These are phyloP conservation scores for Zootoca vivipara DNA, from an alignment of 2,113 vertebrate species.

Conservation along the genomic window DNA sequence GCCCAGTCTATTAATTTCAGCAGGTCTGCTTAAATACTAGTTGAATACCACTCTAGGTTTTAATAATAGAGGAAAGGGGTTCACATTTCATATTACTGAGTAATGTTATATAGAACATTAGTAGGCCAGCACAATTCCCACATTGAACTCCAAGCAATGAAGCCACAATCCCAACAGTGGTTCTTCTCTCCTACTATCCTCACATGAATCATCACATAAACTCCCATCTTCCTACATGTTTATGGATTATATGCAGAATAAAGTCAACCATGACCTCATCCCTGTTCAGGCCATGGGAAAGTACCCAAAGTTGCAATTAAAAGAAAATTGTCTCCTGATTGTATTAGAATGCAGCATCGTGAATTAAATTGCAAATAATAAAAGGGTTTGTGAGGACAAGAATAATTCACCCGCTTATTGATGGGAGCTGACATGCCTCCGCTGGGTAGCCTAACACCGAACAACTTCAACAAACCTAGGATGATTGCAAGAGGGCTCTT, in stretches of 20 bases:
- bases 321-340: constrained; percentile 20
- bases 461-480: constrained; percentile 12
- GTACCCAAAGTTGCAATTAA: not conserved
- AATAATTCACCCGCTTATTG: constrained; percentile 28
- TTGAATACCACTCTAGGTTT: too few species aligned
- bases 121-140: not conserved
- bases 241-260: constrained; percentile 2
- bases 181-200: not conserved
- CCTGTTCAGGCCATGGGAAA: not conserved
- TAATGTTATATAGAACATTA: not conserved
- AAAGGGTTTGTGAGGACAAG: constrained; percentile 1
- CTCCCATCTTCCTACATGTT: not conserved
- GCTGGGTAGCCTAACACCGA: not conserved
- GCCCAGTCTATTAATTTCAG: too few species aligned
- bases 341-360: constrained; percentile 12
- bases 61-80: not conserved
- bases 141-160: not conserved
- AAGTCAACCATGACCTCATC: not conserved
- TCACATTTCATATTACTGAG: not conserved
- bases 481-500: constrained; percentile 16
- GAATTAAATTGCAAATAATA: constrained; percentile 14
- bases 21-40: too few species aligned
- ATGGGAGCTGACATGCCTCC: constrained; percentile 5
- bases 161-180: not conserved
- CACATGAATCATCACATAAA: not conserved